A percentile compares a stretch with the other conserved stretches of the same genome.
phyloP scores from a whole-genome alignment of 2,888 invertebrate genomes.

The Petrolisthes cinctipes region DNA sequence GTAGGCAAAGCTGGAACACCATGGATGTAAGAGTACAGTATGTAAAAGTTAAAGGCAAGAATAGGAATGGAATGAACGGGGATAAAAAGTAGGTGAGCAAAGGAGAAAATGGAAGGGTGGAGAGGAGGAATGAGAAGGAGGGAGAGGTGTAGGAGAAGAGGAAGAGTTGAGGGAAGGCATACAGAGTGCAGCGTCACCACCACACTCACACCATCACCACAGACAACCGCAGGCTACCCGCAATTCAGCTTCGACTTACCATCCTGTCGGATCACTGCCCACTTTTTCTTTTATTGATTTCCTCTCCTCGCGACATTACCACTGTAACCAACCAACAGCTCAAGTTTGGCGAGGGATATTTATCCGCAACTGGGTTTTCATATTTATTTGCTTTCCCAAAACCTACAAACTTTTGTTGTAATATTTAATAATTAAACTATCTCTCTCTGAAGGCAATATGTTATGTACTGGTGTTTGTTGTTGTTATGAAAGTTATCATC shows the following conservation, averaged over 20 bases:
- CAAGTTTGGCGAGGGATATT: neutral
- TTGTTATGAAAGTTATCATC: no score
- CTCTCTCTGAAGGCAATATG: no score
- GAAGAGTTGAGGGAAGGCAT: neutral
- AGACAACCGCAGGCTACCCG: constrained; percentile 10
- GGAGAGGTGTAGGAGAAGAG: neutral
- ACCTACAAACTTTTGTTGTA: no score
- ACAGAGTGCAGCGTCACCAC: neutral
- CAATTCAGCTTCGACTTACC: neutral
- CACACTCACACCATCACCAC: neutral
- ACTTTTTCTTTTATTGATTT: neutral
- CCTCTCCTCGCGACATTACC: neutral
- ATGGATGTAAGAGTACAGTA: no score
- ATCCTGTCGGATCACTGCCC: neutral
- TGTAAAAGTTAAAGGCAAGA: neutral
- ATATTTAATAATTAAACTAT: no score
- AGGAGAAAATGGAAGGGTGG: neutral
- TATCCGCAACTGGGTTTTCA: neutral
- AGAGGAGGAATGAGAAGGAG: neutral
- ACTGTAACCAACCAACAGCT: neutral
- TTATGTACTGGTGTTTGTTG: no score
- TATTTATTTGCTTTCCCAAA: neutral
- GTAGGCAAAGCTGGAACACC: no score
- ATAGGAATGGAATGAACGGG: neutral
- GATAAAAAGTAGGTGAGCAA: neutral